A percentile compares a stretch with the other conserved stretches of the same genome.
phyloP scores from a whole-genome alignment of 2,797 vertebrate species.

The Cheirogaleus major region DNA sequence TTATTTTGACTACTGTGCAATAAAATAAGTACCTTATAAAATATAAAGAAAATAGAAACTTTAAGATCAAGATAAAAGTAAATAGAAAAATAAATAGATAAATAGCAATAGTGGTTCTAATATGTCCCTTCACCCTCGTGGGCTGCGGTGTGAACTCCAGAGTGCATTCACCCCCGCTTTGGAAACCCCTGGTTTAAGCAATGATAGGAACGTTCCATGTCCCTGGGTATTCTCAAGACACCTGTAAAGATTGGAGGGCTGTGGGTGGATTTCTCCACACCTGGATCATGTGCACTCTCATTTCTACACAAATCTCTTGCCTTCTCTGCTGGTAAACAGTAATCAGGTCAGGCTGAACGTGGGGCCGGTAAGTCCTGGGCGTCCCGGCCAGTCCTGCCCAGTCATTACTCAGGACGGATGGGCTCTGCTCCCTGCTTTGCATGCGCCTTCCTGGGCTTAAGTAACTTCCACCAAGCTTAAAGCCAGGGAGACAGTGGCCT shows the following conservation, averaged over 20 bases:
- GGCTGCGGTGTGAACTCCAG: neutral
- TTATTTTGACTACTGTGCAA: neutral
- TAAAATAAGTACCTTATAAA: neutral
- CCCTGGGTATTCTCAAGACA: neutral
- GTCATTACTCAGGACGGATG: neutral
- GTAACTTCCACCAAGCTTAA: neutral
- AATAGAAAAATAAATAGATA: neutral
- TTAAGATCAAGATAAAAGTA: neutral
- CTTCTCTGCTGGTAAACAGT: neutral
- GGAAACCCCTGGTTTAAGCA: neutral
- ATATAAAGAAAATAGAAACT: neutral
- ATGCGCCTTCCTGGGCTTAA: neutral
- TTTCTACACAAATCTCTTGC: neutral
- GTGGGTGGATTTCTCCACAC: neutral
- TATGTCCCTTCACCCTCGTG: neutral
- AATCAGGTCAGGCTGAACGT: neutral
- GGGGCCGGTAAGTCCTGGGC: rapidly evolving
- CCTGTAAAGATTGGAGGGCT: neutral
- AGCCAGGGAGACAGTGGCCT: neutral
- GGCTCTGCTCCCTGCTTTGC: neutral
- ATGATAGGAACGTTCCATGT: neutral
- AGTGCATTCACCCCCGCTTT: neutral
- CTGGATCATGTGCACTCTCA: neutral
- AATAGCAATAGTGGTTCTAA: neutral
- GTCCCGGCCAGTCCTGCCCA: neutral